Conservation (phyloP, 1,140 invertebrate species). For the Trypoxylus dichotomus region DNA sequence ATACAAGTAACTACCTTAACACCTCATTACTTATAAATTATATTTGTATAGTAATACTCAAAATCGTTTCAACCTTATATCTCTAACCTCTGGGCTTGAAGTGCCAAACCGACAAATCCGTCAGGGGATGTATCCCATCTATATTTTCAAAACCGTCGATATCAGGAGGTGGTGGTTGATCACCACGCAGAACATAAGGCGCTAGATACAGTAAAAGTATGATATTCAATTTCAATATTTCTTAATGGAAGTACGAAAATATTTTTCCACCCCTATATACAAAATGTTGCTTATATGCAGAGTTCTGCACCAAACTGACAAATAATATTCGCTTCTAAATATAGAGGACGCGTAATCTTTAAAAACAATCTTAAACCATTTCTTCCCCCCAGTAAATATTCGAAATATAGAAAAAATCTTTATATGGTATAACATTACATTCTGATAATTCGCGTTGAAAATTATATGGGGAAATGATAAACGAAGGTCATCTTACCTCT, state of each 20-base stretch:
- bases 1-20: background rate
- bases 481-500: background rate
- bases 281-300: no score
- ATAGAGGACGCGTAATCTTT: no score
- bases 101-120: conserved; percentile 30
- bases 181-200: conserved; percentile 40
- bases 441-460: background rate
- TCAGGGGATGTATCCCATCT: conserved; percentile 35
- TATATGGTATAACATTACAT: background rate
- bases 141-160: conserved; percentile 30
- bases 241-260: no score
- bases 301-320: no score
- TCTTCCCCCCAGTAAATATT: no score
- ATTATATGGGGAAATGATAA: background rate
- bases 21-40: background rate
- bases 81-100: conserved; percentile 33
- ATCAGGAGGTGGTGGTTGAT: conserved; percentile 46
- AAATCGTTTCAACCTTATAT: conserved; percentile 22
- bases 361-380: no score
- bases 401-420: no score
- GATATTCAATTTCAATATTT: no score
- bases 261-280: no score
- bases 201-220: conserved; percentile 16
- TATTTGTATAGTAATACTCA: background rate
- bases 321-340: no score